These are phyloP conservation scores for Goniozus legneri DNA, from an alignment of 1,140 invertebrate species.

Conservation along the genomic window DNA sequence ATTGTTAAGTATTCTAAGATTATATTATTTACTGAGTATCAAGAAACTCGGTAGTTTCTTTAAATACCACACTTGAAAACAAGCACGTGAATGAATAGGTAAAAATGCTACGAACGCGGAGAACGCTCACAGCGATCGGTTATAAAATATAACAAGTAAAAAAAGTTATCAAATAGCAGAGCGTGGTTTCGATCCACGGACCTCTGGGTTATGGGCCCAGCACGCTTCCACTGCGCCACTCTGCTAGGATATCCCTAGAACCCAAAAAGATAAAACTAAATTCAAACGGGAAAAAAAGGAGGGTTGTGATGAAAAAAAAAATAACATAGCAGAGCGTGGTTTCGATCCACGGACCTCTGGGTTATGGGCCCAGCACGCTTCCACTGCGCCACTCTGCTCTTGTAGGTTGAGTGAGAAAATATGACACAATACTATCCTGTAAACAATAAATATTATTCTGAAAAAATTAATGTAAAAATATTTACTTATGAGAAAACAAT, in stretches of 20 bases:
- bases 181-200: constrained; percentile 93
- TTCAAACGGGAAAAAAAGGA: neutral
- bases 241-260: too few relatives aligned
- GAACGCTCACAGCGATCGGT: too few relatives aligned
- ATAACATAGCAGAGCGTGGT: constrained; percentile 79
- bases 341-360: constrained; percentile 96
- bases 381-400: constrained; percentile 94
- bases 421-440: too few relatives aligned
- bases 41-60: too few relatives aligned
- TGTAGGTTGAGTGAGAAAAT: neutral
- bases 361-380: constrained; percentile 98
- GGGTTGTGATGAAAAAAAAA: neutral
- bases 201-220: constrained; percentile 98
- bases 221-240: constrained; percentile 97
- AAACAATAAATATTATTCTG: too few relatives aligned
- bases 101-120: too few relatives aligned
- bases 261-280: neutral
- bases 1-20: neutral
- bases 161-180: constrained; percentile 63
- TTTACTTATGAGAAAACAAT: too few relatives aligned
- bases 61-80: too few relatives aligned
- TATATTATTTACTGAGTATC: neutral
- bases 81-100: too few relatives aligned
- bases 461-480: too few relatives aligned
- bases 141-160: too few relatives aligned